phyloP scores from a whole-genome alignment of 1,140 invertebrate species.

The Drosophila sproati region DNA sequence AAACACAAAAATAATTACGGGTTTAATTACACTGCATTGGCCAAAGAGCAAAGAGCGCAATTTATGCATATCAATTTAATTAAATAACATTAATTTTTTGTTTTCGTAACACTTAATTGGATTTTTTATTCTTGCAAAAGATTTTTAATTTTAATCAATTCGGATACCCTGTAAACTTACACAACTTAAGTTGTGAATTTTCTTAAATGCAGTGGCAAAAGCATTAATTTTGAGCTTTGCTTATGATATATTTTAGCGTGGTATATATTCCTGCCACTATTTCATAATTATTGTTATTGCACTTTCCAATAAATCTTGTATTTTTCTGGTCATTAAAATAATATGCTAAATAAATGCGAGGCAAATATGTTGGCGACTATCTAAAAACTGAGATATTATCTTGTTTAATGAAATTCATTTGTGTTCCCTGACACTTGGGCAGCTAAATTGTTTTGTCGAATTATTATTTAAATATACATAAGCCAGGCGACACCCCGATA shows the following conservation, averaged over 20 bases:
- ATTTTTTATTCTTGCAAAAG: conserved; percentile 68
- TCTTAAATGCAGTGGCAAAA: too few relatives aligned
- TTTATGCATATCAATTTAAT: conserved; percentile 76
- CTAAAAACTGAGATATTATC: conserved; percentile 33
- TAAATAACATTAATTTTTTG: conserved; percentile 69
- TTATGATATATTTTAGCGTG: too few relatives aligned
- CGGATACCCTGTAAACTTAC: conserved; percentile 10
- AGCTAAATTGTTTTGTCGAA: conserved; percentile 25
- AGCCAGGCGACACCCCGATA: conserved; percentile 10
- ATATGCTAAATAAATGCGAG: not conserved
- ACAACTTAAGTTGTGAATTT: too few relatives aligned
- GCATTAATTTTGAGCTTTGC: too few relatives aligned
- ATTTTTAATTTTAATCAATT: conserved; percentile 41
- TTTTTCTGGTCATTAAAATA: not conserved
- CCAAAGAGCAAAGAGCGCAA: conserved; percentile 26
- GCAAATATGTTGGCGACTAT: conserved; percentile 21
- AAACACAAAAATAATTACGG: conserved; percentile 37
- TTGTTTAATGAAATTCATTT: conserved; percentile 35
- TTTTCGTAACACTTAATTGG: conserved; percentile 68
- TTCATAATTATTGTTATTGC: not conserved
- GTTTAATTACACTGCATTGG: conserved; percentile 14
- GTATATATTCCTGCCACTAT: not conserved
- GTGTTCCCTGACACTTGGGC: conserved; percentile 26
- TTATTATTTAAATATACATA: conserved; percentile 22
- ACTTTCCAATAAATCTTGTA: not conserved